phyloP scores from a whole-genome alignment of 2,113 vertebrate genomes.

The Sander lucioperca region DNA sequence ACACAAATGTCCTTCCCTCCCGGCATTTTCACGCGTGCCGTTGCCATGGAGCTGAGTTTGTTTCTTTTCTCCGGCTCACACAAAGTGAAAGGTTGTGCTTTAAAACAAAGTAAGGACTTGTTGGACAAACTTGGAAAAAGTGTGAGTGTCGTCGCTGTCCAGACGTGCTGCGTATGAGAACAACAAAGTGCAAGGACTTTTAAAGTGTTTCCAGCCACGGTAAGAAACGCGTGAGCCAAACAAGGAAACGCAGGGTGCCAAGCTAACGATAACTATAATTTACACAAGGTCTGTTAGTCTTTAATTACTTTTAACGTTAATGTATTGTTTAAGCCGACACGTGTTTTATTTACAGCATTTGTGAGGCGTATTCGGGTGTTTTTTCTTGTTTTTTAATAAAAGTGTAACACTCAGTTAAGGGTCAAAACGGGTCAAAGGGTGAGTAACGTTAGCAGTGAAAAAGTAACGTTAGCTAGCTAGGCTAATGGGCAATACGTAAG shows the following conservation, averaged over 20 bases:
- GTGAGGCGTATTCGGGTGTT: neutral
- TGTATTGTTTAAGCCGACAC: neutral
- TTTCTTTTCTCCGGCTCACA: neutral
- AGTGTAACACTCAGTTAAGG: neutral
- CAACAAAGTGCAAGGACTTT: neutral
- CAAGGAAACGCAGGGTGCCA: neutral
- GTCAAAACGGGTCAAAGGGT: neutral
- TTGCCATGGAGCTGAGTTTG: conserved; percentile 77
- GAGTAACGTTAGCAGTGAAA: neutral
- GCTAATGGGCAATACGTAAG: neutral
- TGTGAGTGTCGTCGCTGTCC: neutral
- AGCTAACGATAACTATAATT: neutral
- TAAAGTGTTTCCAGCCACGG: neutral
- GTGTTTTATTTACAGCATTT: neutral
- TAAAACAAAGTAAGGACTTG: neutral
- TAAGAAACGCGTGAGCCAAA: conserved; percentile 11
- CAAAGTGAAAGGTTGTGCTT: conserved; percentile 51
- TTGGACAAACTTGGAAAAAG: neutral
- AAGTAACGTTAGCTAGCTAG: no score
- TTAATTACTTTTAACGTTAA: no score
- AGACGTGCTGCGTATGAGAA: neutral
- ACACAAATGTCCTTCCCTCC: conserved; percentile 1
- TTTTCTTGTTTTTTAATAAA: neutral
- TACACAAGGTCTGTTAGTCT: neutral
- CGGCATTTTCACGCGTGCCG: conserved; percentile 56